phyloP scores from a whole-genome alignment of 2,113 vertebrate genomes.

The Rutilus rutilus region DNA sequence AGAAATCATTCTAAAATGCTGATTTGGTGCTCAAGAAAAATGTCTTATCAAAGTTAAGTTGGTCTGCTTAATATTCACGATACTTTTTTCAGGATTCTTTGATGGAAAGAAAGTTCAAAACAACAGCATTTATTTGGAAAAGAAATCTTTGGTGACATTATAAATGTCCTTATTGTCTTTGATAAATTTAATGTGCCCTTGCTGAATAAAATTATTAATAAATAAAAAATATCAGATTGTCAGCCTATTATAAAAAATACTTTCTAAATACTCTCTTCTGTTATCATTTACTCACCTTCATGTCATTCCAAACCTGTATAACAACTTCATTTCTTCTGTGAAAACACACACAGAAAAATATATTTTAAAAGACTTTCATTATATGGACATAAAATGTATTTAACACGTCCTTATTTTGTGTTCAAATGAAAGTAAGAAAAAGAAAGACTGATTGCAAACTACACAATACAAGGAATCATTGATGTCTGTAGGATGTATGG shows the following conservation, averaged over 20 bases:
- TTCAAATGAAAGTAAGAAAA: not conserved
- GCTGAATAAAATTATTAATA: not conserved
- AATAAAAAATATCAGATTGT: not conserved
- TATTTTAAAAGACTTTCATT: not conserved
- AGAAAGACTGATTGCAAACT: not conserved
- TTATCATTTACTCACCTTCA: not conserved
- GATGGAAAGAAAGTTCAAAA: no score
- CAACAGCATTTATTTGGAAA: no score
- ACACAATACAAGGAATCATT: not conserved
- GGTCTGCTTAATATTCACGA: no score
- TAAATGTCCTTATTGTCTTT: not conserved
- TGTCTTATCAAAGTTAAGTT: no score
- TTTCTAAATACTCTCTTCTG: no score
- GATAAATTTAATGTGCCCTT: not conserved
- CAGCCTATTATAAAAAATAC: not conserved
- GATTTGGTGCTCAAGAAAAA: no score
- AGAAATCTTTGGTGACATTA: no score
- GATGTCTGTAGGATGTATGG: not conserved
- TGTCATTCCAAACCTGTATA: not conserved
- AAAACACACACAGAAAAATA: not conserved
- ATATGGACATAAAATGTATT: not conserved
- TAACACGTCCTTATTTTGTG: not conserved
- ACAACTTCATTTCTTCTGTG: not conserved
- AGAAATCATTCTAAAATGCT: no score
- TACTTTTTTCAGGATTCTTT: no score